A percentile compares a stretch with the other conserved stretches of the same genome.
phyloP scores from a whole-genome alignment of 2,113 vertebrate species.

The Spheniscus mendiculus region DNA sequence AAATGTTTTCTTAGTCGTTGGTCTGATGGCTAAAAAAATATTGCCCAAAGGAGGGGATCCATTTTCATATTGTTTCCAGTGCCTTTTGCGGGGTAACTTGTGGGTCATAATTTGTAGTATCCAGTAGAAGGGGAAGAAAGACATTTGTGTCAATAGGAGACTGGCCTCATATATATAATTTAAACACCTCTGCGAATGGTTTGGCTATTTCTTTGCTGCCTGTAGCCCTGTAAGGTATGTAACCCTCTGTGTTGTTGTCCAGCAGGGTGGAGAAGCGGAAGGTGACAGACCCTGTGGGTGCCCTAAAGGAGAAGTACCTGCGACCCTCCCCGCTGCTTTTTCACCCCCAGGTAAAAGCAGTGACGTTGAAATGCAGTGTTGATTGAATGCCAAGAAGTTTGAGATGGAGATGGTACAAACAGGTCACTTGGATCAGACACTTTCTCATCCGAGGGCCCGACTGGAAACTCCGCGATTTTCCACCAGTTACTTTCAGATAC shows the following conservation, averaged over 20 bases:
- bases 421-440: neutral
- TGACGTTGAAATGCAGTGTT: fast-evolving
- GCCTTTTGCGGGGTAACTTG: neutral
- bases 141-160: fast-evolving
- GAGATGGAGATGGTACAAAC: neutral
- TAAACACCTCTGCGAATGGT: neutral
- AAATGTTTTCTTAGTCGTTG: neutral
- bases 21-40: neutral
- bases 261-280: slow-evolving; percentile 99
- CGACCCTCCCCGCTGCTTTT: slow-evolving; percentile 92
- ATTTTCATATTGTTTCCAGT: fast-evolving
- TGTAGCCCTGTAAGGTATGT: slow-evolving; percentile 77
- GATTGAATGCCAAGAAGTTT: neutral
- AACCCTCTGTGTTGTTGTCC: slow-evolving; percentile 96
- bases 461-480: neutral
- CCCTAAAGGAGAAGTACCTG: slow-evolving; percentile 96
- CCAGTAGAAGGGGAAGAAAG: neutral
- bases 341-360: slow-evolving; percentile 90
- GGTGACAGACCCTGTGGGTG: slow-evolving; percentile 93
- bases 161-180: fast-evolving
- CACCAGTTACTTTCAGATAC: neutral
- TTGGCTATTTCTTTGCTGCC: neutral
- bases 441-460: neutral
- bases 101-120: neutral
- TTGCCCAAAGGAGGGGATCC: neutral